Evolutionary conservation across 2,888 invertebrate species (phyloP).

Genomic region (Diadegma fenestrale): DNA sequence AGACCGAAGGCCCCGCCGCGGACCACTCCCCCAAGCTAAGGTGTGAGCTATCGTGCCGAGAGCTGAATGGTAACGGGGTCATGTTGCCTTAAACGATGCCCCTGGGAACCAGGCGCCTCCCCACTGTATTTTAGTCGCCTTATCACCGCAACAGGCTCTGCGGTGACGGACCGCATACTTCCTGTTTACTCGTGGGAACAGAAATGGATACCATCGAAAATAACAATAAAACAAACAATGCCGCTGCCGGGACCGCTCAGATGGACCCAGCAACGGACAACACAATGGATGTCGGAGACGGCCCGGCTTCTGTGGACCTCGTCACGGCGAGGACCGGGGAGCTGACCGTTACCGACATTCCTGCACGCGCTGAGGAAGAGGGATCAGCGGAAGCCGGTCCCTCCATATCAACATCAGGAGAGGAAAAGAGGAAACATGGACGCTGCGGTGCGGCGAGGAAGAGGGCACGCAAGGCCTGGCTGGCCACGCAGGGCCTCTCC

Average conservation of each 20-base stretch:
- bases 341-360: not conserved
- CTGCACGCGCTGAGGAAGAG: not conserved
- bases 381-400: not conserved
- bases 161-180: slow-evolving; percentile 13
- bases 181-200: slow-evolving; percentile 48
- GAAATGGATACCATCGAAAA: not conserved
- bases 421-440: slow-evolving; percentile 10
- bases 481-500: not conserved
- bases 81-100: slow-evolving; percentile 55
- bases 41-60: slow-evolving; percentile 62
- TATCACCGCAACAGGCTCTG: slow-evolving; percentile 60
- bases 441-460: too few relatives aligned
- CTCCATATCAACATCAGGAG: not conserved
- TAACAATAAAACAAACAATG: too few relatives aligned
- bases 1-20: slow-evolving; percentile 45
- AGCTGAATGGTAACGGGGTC: slow-evolving; percentile 60
- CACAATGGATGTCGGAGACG: too few relatives aligned
- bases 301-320: too few relatives aligned
- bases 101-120: slow-evolving; percentile 55
- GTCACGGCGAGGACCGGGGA: not conserved
- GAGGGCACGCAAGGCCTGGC: too few relatives aligned
- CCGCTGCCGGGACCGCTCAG: not conserved
- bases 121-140: slow-evolving; percentile 47
- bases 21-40: slow-evolving; percentile 62
- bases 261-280: too few relatives aligned